Evolutionary conservation across 1,140 invertebrate genomes (phyloP).

Genomic region (Drosophila parvula): DNA sequence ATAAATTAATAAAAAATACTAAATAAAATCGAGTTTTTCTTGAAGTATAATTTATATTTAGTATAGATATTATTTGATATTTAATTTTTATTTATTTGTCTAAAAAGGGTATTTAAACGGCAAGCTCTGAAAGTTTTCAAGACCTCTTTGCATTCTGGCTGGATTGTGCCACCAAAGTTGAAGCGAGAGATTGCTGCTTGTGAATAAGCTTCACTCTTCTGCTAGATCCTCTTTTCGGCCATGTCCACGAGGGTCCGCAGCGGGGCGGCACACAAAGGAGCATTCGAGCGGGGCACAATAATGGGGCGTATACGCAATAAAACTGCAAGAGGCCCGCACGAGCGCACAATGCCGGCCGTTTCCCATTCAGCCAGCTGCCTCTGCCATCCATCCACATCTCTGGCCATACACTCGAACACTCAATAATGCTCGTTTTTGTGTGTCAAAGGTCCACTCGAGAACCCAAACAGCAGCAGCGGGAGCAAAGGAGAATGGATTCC

Average conservation of each 20-base stretch:
- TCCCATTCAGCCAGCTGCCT: constrained; percentile 5
- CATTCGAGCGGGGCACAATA: constrained; percentile 52
- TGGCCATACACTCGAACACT: constrained; percentile 57
- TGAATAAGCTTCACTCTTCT: constrained; percentile 3
- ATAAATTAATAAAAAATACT: neutral
- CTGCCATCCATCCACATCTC: constrained; percentile 21
- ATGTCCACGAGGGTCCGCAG: neutral
- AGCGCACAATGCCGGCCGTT: constrained; percentile 44
- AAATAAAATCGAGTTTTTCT: neutral
- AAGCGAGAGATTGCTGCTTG: constrained; percentile 7
- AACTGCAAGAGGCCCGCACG: constrained; percentile 60
- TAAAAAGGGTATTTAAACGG: neutral
- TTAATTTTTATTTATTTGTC: neutral
- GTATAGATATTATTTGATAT: neutral
- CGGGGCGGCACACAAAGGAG: constrained; percentile 39
- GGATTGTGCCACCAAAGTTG: neutral
- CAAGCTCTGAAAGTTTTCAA: neutral
- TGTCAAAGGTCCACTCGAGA: constrained; percentile 70
- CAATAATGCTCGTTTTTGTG: constrained; percentile 74
- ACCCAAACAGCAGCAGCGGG: constrained; percentile 49
- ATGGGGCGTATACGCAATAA: constrained; percentile 74
- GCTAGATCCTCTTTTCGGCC: neutral
- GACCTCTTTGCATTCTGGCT: neutral
- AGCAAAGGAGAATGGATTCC: constrained; percentile 17
- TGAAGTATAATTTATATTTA: neutral